Evolutionary conservation across 2,113 vertebrate species (phyloP).

Genomic region (Semicossyphus pulcher): DNA sequence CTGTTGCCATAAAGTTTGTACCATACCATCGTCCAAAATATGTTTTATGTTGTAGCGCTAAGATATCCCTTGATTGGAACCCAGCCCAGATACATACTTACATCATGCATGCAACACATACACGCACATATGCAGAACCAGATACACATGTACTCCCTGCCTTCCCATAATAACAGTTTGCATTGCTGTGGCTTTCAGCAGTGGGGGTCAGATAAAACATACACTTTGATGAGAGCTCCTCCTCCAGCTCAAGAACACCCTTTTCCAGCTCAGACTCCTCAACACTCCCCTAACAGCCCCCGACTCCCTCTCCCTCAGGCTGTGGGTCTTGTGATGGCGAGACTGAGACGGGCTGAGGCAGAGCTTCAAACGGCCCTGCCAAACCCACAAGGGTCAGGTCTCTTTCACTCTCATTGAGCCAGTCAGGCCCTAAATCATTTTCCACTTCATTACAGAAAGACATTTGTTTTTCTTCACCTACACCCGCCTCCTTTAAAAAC

Average conservation of each 20-base stretch:
- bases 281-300: conserved; percentile 10
- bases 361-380: conserved; percentile 62
- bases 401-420: conserved; percentile 64
- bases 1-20: conserved; percentile 18
- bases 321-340: conserved; percentile 58
- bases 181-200: conserved; percentile 63
- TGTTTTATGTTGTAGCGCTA: background rate
- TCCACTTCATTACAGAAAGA: conserved; percentile 70
- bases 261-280: conserved; percentile 38
- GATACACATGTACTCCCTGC: conserved; percentile 35
- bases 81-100: background rate
- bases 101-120: conserved; percentile 22
- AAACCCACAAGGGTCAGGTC: conserved; percentile 71
- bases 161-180: conserved; percentile 53
- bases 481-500: conserved; percentile 41
- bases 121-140: conserved; percentile 26
- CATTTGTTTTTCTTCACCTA: conserved; percentile 70
- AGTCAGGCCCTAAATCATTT: conserved; percentile 75
- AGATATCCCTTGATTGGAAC: conserved; percentile 13
- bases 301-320: conserved; percentile 28
- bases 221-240: conserved; percentile 44
- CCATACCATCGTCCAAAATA: conserved; percentile 1
- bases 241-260: conserved; percentile 20
- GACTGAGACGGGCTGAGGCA: conserved; percentile 57
- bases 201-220: conserved; percentile 67